A percentile compares a stretch with the other conserved stretches of the same genome.
Evolutionary conservation across 2,113 vertebrate genomes (phyloP).

Genomic region (Menidia beryllina): DNA sequence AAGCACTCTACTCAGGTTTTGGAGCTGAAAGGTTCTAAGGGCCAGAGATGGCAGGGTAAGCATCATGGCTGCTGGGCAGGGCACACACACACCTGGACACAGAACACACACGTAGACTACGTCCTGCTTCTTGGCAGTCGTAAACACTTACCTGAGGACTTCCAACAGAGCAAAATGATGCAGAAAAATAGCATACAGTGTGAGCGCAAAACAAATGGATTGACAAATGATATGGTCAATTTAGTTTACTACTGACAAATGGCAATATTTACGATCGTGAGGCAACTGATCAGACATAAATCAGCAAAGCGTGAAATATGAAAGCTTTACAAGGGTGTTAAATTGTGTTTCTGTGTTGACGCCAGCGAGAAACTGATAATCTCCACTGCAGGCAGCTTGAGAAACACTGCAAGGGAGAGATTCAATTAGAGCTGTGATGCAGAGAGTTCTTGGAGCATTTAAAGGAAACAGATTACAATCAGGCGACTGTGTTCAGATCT

Average conservation of each 20-base stretch:
- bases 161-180: slow-evolving; percentile 31
- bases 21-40: slow-evolving; percentile 59
- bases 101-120: slow-evolving; percentile 5
- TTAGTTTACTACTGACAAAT: slow-evolving; percentile 61
- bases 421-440: slow-evolving; percentile 75
- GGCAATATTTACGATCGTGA: slow-evolving; percentile 63
- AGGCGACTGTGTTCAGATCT: slow-evolving; percentile 56
- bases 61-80: slow-evolving; percentile 32
- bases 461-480: slow-evolving; percentile 75
- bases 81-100: slow-evolving; percentile 18
- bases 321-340: slow-evolving; percentile 66
- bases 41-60: slow-evolving; percentile 53
- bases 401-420: slow-evolving; percentile 65
- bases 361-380: slow-evolving; percentile 68
- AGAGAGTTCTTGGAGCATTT: slow-evolving; percentile 73
- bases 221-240: slow-evolving; percentile 58
- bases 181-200: slow-evolving; percentile 32
- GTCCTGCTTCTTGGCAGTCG: slow-evolving; percentile 9
- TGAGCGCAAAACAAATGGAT: slow-evolving; percentile 43
- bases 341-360: slow-evolving; percentile 65
- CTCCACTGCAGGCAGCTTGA: slow-evolving; percentile 66
- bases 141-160: slow-evolving; percentile 48
- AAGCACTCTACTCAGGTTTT: slow-evolving; percentile 54
- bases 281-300: slow-evolving; percentile 69
- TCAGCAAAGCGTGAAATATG: slow-evolving; percentile 67